Evolutionary conservation across 2,797 vertebrate genomes (phyloP), one percentile per base, ranked within the genome.

Genomic region (Smutsia gigantea): DNA sequence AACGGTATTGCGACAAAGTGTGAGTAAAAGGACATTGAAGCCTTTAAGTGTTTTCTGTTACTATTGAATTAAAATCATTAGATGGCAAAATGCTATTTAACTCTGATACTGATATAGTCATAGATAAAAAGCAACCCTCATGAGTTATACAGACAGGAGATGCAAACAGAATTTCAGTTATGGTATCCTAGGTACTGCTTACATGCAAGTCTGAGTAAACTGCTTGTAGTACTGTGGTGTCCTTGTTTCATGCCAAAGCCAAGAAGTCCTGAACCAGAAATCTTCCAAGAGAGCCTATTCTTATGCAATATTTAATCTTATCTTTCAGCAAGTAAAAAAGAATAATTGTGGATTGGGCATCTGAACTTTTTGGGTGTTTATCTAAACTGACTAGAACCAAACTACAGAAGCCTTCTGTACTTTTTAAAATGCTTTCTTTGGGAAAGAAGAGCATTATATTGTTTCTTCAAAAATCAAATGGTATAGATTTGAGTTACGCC

Each of bases 231-330:
- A 42, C 42, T 94, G 88, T 63, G 81, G 87, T 86, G 42, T 86
- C 63, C 25, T 86, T 81, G 42, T 46, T 89, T 95, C 86, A 81
- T 92, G 86, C 90, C 94, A 96, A 97, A 94, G 86, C 86, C 96
- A 84, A 77, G 82, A 93, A 95, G 59, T 81, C 64, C 87, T 81
- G 74, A 87, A 86, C 82, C 92, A 96, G 92, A 97, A 95, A 95
- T 94, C 77, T 96, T 95, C 71, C 94, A 92, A 92, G 88, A 96
- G 95, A 85, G 37, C 82, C 94, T 97, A 84, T 96, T 95, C 94
- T 97, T 97, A 95, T 72, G 88, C 55, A 96, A 94, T 96, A 97
- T 95, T 96, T 97, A 97, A 97, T 96, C 88, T 97, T 94, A 96
- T 82, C 71, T 96, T 97, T 94, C 78, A 89, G 94, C 82, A 92